Evolutionary conservation across 2,888 invertebrate species (phyloP).

Genomic region (Prenolepis imparis): DNA sequence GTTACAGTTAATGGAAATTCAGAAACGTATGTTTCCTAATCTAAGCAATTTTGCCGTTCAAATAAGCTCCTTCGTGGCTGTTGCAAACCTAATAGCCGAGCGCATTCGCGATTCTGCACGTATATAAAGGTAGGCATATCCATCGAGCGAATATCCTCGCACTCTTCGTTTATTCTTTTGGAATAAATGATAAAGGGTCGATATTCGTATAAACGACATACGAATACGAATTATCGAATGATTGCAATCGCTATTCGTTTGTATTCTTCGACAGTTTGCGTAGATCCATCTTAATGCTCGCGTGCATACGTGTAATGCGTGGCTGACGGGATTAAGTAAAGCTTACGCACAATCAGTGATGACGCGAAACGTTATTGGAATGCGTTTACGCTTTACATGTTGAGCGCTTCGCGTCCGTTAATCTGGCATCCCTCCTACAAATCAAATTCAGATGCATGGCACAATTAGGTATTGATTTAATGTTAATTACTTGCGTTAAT

Average conservation of each 20-base stretch:
- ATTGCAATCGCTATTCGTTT: constrained; percentile 6
- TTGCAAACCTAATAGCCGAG: constrained; percentile 45
- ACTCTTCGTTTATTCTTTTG: background rate
- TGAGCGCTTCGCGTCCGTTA: constrained; percentile 19
- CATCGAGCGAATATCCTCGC: background rate
- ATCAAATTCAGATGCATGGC: background rate
- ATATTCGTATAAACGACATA: background rate
- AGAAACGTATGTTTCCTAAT: constrained; percentile 82
- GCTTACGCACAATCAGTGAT: constrained; percentile 73
- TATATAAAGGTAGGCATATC: constrained; percentile 1
- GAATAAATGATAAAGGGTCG: constrained; percentile 6
- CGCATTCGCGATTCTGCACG: constrained; percentile 27
- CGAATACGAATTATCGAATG: background rate
- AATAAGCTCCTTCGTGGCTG: constrained; percentile 73
- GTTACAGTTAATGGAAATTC: constrained; percentile 85
- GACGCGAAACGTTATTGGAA: constrained; percentile 57
- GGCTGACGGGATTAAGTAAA: constrained; percentile 74
- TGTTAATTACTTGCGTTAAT: background rate
- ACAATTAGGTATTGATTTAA: background rate
- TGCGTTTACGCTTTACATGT: constrained; percentile 70
- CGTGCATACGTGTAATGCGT: constrained; percentile 31
- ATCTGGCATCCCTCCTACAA: background rate
- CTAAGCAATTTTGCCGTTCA: constrained; percentile 80
- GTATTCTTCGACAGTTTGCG: constrained; percentile 4
- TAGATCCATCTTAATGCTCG: constrained; percentile 6